Conservation (phyloP, 1,140 invertebrate species). For the Drosophila orosa region DNA sequence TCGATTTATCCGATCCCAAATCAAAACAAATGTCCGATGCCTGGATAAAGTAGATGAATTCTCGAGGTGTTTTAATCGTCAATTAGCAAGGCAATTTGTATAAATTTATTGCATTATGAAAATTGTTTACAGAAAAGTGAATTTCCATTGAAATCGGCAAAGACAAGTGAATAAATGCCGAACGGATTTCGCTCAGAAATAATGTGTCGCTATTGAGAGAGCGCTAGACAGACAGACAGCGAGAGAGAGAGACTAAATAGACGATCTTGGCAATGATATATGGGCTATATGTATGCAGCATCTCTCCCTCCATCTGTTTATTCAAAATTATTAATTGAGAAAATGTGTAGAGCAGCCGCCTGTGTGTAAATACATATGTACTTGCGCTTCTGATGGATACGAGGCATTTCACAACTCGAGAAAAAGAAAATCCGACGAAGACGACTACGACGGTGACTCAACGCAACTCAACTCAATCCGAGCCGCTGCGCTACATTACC, state of each 20-base stretch:
- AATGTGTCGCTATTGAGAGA: conserved; percentile 27
- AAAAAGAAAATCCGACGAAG: conserved; percentile 31
- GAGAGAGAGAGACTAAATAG: conserved; percentile 19
- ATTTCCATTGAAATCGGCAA: conserved; percentile 31
- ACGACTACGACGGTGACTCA: conserved; percentile 37
- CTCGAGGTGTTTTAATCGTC: conserved; percentile 50
- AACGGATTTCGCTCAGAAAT: conserved; percentile 28
- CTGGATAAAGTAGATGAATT: conserved; percentile 33
- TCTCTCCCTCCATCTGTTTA: conserved; percentile 30
- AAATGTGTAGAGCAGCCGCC: conserved; percentile 38
- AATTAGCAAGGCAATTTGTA: conserved; percentile 62
- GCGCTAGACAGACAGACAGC: conserved; percentile 3
- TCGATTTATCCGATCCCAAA: conserved; percentile 34
- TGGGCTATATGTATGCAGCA: conserved; percentile 25
- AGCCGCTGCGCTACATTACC: conserved; percentile 56
- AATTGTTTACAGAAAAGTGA: conserved; percentile 46
- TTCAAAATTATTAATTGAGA: conserved; percentile 41
- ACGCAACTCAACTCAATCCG: conserved; percentile 21
- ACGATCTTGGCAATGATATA: conserved; percentile 50
- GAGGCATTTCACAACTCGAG: conserved; percentile 35
- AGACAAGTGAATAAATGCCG: conserved; percentile 27
- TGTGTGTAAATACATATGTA: conserved; percentile 21
- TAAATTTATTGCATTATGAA: conserved; percentile 62
- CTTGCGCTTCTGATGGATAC: conserved; percentile 24
- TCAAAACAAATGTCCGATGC: conserved; percentile 58